Base-by-base conservation (phyloP, 2,888 invertebrate genomes). In the Parnassius apollo region DNA sequence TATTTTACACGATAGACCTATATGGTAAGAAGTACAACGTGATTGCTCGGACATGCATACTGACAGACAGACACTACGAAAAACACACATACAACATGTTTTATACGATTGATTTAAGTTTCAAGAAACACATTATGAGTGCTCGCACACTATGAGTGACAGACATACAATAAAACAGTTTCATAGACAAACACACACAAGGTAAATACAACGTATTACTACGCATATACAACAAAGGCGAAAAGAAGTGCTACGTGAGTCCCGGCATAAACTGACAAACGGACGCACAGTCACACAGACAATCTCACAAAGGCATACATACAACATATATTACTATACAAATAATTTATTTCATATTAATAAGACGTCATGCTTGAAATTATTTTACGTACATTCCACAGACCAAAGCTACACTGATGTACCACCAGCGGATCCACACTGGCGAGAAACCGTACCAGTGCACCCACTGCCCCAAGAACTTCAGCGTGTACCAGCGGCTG, bases 21-120 rank as follows among this genome's bases (percentile, higher is more conserved):
- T 89, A 88, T 68, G 88, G 88, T 1, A 82, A 78, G 73, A 81
- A 76, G 10, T 87, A 85, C 61, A 76, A 75, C 2, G 88, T 88
- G 50, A 82, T 86, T 81, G 44, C 44, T 9, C 44, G 77, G 83
- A 0, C 75, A 9, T 0, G 2, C 44, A 9, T 2, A 10, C 44
- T 10, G 44, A 44, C 44, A 44, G 44, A 12, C 12, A 10, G 46
- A n/a, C 12, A 18, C 18, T 18, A 18, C 9, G 11, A 46, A 2
- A 10, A 2, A n/a, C 46, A 12, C 46, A 46, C 3, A 10, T 2
- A 13, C n/a, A 49, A n/a, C 9, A 8, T 13, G 12, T 11, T 49
- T 8, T 12, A n/a, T 13, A n/a, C 3, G 49, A 49, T 13, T 7
- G 2, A 13, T 13, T 25, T 25, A 4, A 0, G 7, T 11, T 9